Percentiles rank a stretch among this genome's conserved stretches.
Conservation (phyloP, 2,113 vertebrate species). For the Eurystomus gularis region DNA sequence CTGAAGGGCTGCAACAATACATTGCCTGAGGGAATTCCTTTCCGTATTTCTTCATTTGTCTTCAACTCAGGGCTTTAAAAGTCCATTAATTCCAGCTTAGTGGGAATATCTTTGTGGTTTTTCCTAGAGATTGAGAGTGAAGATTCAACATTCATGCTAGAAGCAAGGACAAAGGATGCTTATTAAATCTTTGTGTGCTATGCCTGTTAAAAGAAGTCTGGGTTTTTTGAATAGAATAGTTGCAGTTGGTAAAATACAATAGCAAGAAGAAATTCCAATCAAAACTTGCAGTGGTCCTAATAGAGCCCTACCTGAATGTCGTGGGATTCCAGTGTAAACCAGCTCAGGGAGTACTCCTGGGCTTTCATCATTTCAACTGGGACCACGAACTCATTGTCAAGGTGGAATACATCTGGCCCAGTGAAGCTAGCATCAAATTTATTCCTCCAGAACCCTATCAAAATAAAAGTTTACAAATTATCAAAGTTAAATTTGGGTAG, state of each 20-base stretch:
- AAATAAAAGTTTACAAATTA: neutral
- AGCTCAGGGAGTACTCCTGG: conserved; percentile 82
- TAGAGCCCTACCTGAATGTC: conserved; percentile 81
- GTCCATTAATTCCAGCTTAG: neutral
- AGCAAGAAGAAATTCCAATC: neutral
- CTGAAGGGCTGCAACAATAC: neutral
- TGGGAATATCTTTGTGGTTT: neutral
- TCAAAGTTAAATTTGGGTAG: neutral
- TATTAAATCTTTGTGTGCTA: neutral
- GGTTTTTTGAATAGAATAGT: neutral
- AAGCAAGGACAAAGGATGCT: neutral
- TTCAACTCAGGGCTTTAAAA: neutral
- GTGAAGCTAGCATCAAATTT: conserved; percentile 88
- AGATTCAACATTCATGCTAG: neutral
- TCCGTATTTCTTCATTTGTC: neutral
- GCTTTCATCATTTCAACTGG: conserved; percentile 92
- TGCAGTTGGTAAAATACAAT: neutral
- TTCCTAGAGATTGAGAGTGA: neutral
- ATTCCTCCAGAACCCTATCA: conserved; percentile 86
- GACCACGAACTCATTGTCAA: conserved; percentile 79
- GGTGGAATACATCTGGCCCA: conserved; percentile 79
- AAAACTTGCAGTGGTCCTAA: neutral
- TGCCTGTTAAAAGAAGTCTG: neutral
- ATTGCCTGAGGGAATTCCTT: neutral
- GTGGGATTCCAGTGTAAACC: conserved; percentile 78